Percentiles rank a stretch among this genome's conserved stretches.
Conservation (phyloP, 2,888 invertebrate genomes). For the Trilocha varians region DNA sequence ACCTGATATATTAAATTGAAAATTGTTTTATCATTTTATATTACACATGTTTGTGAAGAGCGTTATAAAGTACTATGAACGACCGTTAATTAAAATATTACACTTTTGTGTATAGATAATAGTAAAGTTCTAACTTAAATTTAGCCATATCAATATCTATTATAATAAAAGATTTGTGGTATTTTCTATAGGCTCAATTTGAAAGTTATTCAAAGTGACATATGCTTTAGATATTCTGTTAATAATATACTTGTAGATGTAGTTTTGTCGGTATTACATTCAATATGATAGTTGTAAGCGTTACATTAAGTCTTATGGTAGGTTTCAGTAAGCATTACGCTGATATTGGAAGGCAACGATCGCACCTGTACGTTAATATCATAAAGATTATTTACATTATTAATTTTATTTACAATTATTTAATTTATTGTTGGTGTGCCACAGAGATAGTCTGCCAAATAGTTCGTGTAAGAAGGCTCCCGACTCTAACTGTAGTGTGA, state of each 20-base stretch:
- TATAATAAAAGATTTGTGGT: constrained; percentile 74
- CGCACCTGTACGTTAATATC: constrained; percentile 67
- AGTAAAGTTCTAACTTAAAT: constrained; percentile 72
- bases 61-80: constrained; percentile 70
- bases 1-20: constrained; percentile 73
- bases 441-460: constrained; percentile 74
- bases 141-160: constrained; percentile 76
- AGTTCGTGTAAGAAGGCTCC: constrained; percentile 43
- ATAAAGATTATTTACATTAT: constrained; percentile 63
- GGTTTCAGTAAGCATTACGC: constrained; percentile 61
- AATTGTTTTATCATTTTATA: constrained; percentile 76
- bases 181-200: constrained; percentile 74
- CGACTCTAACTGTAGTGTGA: constrained; percentile 22
- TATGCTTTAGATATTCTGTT: constrained; percentile 74
- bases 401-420: constrained; percentile 66
- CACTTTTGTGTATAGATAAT: constrained; percentile 74
- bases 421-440: constrained; percentile 73
- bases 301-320: constrained; percentile 58
- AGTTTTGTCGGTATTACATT: constrained; percentile 70
- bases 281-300: too few species aligned
- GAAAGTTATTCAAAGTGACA: constrained; percentile 74
- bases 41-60: constrained; percentile 72
- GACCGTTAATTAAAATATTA: constrained; percentile 70
- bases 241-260: constrained; percentile 71
- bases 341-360: constrained; percentile 70